phyloP scores from a whole-genome alignment of 2,797 vertebrate species.

The Gorsachius magnificus region DNA sequence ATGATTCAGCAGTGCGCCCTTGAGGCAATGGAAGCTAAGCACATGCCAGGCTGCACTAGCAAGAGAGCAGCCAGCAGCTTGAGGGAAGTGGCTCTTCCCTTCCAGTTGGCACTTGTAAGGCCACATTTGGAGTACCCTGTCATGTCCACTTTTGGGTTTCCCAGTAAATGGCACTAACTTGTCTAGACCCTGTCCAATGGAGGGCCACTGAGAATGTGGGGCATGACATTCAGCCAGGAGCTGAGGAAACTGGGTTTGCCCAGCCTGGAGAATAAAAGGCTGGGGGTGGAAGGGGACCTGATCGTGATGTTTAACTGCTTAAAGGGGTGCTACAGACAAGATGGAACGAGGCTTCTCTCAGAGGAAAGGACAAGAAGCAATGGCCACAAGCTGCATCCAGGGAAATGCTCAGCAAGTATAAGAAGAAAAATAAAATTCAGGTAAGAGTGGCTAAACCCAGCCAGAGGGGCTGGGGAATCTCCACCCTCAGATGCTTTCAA shows the following conservation, averaged over 20 bases:
- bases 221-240: background rate
- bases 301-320: background rate
- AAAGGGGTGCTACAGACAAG: background rate
- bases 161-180: background rate
- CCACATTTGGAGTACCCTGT: background rate
- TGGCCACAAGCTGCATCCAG: background rate
- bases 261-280: background rate
- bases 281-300: background rate
- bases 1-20: slow-evolving; percentile 53
- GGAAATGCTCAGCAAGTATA: background rate
- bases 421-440: background rate
- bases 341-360: background rate
- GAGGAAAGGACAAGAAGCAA: background rate
- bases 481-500: background rate
- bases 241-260: background rate
- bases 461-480: background rate
- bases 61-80: background rate
- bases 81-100: background rate
- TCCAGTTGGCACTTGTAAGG: background rate
- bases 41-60: background rate
- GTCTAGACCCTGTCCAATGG: background rate
- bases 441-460: background rate
- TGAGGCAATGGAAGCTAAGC: slow-evolving; percentile 18
- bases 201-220: background rate
- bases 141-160: background rate